Percentiles rank a stretch among this genome's conserved stretches.
Conservation (phyloP, 2,113 vertebrate genomes). For the Malurus alboscapulatus region DNA sequence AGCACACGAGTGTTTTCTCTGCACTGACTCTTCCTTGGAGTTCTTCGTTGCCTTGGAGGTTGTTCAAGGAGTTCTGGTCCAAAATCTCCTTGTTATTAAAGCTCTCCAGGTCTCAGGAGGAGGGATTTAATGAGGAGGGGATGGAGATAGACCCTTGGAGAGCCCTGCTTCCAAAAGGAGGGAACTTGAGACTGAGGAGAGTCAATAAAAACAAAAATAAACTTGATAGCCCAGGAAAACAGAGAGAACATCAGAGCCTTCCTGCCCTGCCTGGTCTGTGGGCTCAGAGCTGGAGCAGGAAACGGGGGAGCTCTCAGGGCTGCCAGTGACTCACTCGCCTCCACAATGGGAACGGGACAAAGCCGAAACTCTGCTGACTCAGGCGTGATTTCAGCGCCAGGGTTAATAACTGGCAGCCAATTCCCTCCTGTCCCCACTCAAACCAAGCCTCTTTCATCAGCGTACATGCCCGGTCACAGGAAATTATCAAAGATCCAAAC, state of each 20-base stretch:
- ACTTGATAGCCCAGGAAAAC: not conserved
- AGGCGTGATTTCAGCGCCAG: constrained; percentile 12
- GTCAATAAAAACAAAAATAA: constrained; percentile 19
- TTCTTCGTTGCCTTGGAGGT: not conserved
- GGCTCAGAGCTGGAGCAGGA: constrained; percentile 16
- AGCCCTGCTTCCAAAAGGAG: constrained; percentile 14
- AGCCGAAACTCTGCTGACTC: constrained; percentile 70
- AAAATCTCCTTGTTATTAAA: not conserved
- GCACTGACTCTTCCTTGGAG: not conserved
- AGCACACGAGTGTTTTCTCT: not conserved
- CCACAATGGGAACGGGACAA: constrained; percentile 46
- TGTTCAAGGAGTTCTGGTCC: not conserved
- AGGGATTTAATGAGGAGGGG: constrained; percentile 28
- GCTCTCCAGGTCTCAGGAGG: constrained; percentile 35
- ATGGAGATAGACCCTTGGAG: constrained; percentile 25
- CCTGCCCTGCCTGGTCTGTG: not conserved
- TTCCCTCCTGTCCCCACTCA: not conserved
- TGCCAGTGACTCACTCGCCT: constrained; percentile 42
- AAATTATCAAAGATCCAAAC: not conserved
- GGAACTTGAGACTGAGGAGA: constrained; percentile 3
- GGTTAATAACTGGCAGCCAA: not conserved
- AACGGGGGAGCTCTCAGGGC: not conserved
- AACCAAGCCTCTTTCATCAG: not conserved
- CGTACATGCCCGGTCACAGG: not conserved
- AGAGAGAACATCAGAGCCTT: not conserved